Conservation (phyloP, 2,797 vertebrate genomes). For the Nyctibius grandis region DNA sequence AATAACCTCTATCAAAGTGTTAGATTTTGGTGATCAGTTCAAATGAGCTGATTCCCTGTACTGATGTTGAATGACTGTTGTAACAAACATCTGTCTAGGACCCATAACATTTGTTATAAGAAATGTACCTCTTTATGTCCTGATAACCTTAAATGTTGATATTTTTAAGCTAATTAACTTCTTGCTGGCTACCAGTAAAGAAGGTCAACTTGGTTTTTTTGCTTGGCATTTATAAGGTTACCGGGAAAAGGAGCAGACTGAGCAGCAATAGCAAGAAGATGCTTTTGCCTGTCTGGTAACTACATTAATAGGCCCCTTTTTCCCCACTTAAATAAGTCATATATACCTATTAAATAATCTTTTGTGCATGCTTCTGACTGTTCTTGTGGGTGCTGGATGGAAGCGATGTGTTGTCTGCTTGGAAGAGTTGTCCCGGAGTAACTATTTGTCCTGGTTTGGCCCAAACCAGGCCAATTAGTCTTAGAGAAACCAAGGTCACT, state of each 20-base stretch:
- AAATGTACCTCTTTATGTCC: background rate
- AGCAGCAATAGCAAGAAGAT: background rate
- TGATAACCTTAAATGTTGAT: background rate
- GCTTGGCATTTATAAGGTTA: background rate
- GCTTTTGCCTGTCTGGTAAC: background rate
- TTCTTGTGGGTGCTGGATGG: background rate
- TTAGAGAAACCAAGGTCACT: too few relatives aligned
- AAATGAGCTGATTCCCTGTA: background rate
- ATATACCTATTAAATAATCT: background rate
- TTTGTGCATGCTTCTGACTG: background rate
- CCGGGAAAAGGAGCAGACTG: background rate
- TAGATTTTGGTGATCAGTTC: background rate
- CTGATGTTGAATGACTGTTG: background rate
- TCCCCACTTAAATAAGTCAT: background rate
- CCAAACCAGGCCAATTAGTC: too few relatives aligned
- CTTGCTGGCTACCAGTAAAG: background rate
- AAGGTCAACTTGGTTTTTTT: background rate
- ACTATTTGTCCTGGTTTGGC: too few relatives aligned
- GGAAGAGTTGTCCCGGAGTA: background rate
- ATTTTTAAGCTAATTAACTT: background rate
- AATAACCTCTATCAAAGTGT: background rate
- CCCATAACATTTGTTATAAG: background rate
- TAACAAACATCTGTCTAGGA: background rate
- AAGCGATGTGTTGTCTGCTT: background rate
- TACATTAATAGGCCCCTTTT: background rate